Base-by-base conservation (phyloP, 2,888 invertebrate species). In the Nomada flava region DNA sequence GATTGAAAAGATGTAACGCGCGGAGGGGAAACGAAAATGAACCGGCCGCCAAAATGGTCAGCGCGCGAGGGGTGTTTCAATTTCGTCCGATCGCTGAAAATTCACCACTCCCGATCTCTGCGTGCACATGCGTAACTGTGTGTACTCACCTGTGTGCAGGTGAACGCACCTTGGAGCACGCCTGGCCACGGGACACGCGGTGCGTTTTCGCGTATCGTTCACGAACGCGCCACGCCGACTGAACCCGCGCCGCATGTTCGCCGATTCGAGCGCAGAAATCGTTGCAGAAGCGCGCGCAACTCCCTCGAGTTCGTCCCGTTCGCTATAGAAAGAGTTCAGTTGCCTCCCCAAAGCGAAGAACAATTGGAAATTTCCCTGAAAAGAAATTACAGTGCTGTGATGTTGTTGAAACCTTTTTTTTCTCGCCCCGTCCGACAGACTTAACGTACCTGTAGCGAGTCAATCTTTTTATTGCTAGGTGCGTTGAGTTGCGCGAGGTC, bases 181-280 rank as follows among this genome's bases (percentile, higher is more conserved):
- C 76, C 63, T 65, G 79, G 68, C 26, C 79, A 42, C 59, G 55
- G 47, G 23, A 53, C 26, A 26, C 55, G 57, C 73, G 55, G 60
- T 7, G 50, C 62, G 60, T 52, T 47, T 67, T 42, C 80, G 62
- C 76, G 62, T 53, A 76, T 44, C 60, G 59, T 80, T 88, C 83
- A 86, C 86, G 89, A 88, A 83, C 86, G 90, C 90, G 87, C 87
- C 82, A 79, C 85, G 85, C 81, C 76, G 78, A 91, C 91, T 91
- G 89, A 91, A 88, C 79, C 82, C 85, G 76, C 86, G 82, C 79
- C 84, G 76, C 79, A 81, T 84, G 82, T 84, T 82, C 87, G 84
- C 73, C 86, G 86, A 84, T 88, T 89, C 59, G 83, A 83, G 69
- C 84, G 84, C 86, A 20, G 81, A 89, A 90, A 83, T 75, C 82